phyloP scores from a whole-genome alignment of 2,888 invertebrate genomes.

The Spilarctia lutea region DNA sequence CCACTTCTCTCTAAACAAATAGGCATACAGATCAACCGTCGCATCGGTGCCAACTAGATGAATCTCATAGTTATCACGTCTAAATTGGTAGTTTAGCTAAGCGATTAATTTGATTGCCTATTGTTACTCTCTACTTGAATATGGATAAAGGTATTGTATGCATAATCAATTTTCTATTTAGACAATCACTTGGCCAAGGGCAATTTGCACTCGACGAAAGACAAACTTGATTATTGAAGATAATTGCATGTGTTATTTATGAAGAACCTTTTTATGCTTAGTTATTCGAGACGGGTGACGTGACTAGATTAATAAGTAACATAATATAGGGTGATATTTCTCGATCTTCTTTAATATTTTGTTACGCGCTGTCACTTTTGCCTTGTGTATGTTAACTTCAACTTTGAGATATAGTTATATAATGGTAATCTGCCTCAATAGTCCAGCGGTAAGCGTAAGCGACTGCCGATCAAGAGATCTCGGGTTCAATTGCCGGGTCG shows the following conservation, averaged over 20 bases:
- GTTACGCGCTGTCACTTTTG: not conserved
- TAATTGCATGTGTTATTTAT: slow-evolving; percentile 27
- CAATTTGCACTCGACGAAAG: slow-evolving; percentile 4
- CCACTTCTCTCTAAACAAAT: not conserved
- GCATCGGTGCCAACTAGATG: slow-evolving; percentile 1
- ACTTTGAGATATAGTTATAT: not conserved
- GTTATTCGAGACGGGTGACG: slow-evolving; percentile 14
- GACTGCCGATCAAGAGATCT: too few relatives aligned
- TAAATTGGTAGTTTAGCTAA: slow-evolving; percentile 2
- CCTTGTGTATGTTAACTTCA: not conserved
- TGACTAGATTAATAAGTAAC: slow-evolving; percentile 19
- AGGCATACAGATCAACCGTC: not conserved
- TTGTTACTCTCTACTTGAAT: slow-evolving; percentile 43
- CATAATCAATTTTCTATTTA: slow-evolving; percentile 48
- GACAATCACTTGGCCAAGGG: slow-evolving; percentile 37
- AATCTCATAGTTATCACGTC: slow-evolving; percentile 7
- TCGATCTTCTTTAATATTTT: slow-evolving; percentile 1
- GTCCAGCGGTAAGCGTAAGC: too few relatives aligned
- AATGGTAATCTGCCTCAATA: too few relatives aligned
- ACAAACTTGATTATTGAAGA: slow-evolving; percentile 18
- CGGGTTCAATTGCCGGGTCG: too few relatives aligned
- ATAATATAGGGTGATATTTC: slow-evolving; percentile 6
- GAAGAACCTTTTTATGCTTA: slow-evolving; percentile 20
- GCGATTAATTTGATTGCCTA: slow-evolving; percentile 43
- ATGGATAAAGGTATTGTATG: slow-evolving; percentile 38